Conservation (phyloP, 2,797 vertebrate species). For the Diplodus puntazzo region DNA sequence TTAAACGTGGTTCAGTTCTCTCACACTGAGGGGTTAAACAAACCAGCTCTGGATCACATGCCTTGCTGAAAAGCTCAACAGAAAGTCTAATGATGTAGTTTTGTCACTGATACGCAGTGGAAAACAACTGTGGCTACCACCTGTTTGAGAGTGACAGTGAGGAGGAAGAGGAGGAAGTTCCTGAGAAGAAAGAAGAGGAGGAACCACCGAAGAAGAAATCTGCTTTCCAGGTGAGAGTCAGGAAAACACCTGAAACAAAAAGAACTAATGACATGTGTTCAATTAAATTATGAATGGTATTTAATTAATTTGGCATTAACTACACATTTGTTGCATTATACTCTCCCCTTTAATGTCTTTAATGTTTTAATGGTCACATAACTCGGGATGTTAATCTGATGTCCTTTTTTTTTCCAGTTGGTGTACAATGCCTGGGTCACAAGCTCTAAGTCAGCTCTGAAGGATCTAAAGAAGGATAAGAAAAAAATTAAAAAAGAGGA, state of each 20-base stretch:
- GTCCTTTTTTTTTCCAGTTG: conserved; percentile 71
- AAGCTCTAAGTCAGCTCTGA: conserved; percentile 82
- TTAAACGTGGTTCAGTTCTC: neutral
- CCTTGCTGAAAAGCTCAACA: neutral
- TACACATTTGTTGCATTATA: too few relatives aligned
- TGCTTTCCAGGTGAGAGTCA: conserved; percentile 84
- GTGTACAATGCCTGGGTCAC: conserved; percentile 86
- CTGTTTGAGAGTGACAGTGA: conserved; percentile 86
- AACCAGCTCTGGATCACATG: neutral
- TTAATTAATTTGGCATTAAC: too few relatives aligned
- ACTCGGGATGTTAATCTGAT: neutral
- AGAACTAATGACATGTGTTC: fast-evolving
- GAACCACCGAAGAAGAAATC: conserved; percentile 79
- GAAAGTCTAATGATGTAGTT: neutral
- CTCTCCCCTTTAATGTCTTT: neutral
- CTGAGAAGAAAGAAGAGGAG: conserved; percentile 75
- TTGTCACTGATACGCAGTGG: conserved; percentile 63
- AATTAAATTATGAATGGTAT: too few relatives aligned
- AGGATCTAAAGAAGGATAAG: conserved; percentile 82
- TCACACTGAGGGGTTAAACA: neutral
- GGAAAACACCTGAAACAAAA: neutral
- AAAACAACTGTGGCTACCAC: conserved; percentile 79
- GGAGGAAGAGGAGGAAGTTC: conserved; percentile 82
- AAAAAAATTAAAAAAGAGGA: conserved; percentile 68
- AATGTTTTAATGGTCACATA: neutral